phyloP scores from a whole-genome alignment of 2,797 vertebrate genomes.

The Hozukius guyotensis region DNA sequence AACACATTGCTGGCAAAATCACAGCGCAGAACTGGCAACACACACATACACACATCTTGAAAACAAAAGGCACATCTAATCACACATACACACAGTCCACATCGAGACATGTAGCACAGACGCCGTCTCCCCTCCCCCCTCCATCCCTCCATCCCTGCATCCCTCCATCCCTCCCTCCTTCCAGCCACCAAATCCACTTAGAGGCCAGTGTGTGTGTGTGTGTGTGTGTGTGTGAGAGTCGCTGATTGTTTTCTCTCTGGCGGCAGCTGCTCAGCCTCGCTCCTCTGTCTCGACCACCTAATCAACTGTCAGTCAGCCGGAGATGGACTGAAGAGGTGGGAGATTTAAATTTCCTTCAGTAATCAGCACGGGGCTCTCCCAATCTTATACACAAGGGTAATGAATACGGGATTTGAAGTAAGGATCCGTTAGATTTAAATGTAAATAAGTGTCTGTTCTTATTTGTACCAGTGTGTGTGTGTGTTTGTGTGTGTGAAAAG shows the following conservation, averaged over 20 bases:
- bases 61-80: slow-evolving; percentile 65
- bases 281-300: slow-evolving; percentile 54
- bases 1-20: slow-evolving; percentile 21
- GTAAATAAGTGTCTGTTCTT: background rate
- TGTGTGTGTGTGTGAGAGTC: slow-evolving; percentile 30
- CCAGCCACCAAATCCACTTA: slow-evolving; percentile 77
- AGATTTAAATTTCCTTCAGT: slow-evolving; percentile 46
- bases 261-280: slow-evolving; percentile 66
- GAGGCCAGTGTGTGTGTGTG: slow-evolving; percentile 32
- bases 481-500: too few relatives aligned
- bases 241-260: slow-evolving; percentile 71
- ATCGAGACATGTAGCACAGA: slow-evolving; percentile 53
- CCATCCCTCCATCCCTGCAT: background rate
- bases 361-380: background rate
- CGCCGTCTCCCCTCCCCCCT: slow-evolving; percentile 34
- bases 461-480: background rate
- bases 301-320: slow-evolving; percentile 64
- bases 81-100: slow-evolving; percentile 37
- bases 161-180: slow-evolving; percentile 10
- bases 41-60: slow-evolving; percentile 14
- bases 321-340: slow-evolving; percentile 25
- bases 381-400: background rate
- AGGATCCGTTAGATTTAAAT: background rate
- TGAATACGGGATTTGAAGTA: background rate
- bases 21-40: background rate